Conservation (phyloP, 2,888 invertebrate species). For the Agrotis puta region DNA sequence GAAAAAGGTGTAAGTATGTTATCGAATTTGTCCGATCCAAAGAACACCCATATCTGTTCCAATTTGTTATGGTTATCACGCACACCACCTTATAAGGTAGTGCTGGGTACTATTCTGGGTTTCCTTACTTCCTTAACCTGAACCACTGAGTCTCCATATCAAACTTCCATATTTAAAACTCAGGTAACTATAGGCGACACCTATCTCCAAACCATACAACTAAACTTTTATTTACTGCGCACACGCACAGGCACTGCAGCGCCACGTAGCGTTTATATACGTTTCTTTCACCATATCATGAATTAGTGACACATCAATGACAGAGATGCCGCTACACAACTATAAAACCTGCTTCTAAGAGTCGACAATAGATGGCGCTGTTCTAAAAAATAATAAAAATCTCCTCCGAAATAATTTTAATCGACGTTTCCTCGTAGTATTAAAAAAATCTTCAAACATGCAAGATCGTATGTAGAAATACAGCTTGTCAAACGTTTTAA, state of each 20-base stretch:
- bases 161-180: background rate
- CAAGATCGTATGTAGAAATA: background rate
- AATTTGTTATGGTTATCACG: no score
- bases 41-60: no score
- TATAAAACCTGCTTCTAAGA: accelerated
- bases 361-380: constrained; percentile 60
- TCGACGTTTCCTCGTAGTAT: no score
- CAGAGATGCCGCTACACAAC: constrained; percentile 43
- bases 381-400: background rate
- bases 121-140: no score
- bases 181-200: constrained; percentile 2
- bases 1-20: no score
- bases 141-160: no score
- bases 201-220: background rate
- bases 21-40: no score
- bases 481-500: background rate
- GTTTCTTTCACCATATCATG: no score
- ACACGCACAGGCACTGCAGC: background rate
- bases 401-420: background rate
- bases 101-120: no score
- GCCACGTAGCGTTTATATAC: constrained; percentile 45
- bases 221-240: background rate
- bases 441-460: background rate
- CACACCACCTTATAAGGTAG: no score
- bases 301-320: background rate